Conservation (phyloP, 2,797 vertebrate genomes). For the Lithobates sylvaticus region DNA sequence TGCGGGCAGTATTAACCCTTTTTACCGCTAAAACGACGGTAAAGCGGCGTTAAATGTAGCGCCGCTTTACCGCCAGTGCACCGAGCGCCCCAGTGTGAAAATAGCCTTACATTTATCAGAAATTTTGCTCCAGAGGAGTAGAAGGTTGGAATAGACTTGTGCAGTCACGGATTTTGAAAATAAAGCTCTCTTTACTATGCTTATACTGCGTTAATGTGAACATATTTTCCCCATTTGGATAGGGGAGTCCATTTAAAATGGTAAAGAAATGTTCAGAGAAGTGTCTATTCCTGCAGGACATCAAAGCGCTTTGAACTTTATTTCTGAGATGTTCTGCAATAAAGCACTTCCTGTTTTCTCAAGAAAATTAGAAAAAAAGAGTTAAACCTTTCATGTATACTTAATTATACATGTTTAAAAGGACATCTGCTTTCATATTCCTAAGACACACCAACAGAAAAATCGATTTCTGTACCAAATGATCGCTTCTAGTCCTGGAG, state of each 20-base stretch:
- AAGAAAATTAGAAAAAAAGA: not conserved
- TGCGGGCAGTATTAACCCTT: no score
- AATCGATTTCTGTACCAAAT: constrained; percentile 23
- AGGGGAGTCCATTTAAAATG: not conserved
- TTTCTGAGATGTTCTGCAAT: constrained; percentile 1
- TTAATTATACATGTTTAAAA: constrained; percentile 39
- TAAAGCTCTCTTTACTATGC: not conserved
- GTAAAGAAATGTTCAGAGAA: not conserved
- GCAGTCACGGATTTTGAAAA: not conserved
- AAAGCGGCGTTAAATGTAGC: no score
- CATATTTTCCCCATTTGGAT: not conserved
- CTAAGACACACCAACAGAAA: constrained; percentile 17
- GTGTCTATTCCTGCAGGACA: not conserved
- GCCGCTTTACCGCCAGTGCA: no score
- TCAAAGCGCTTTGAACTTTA: constrained; percentile 2
- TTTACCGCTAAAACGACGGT: no score
- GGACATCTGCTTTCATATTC: constrained; percentile 19
- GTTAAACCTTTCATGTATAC: constrained; percentile 7
- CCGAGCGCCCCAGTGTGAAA: no score
- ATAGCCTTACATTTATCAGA: no score
- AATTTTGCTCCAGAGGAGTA: no score
- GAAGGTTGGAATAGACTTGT: no score
- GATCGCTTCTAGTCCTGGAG: not conserved
- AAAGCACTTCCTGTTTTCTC: constrained; percentile 43
- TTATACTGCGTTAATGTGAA: not conserved